Evolutionary conservation across 2,888 invertebrate species (phyloP).

Genomic region (Scaptomyza reducta): DNA sequence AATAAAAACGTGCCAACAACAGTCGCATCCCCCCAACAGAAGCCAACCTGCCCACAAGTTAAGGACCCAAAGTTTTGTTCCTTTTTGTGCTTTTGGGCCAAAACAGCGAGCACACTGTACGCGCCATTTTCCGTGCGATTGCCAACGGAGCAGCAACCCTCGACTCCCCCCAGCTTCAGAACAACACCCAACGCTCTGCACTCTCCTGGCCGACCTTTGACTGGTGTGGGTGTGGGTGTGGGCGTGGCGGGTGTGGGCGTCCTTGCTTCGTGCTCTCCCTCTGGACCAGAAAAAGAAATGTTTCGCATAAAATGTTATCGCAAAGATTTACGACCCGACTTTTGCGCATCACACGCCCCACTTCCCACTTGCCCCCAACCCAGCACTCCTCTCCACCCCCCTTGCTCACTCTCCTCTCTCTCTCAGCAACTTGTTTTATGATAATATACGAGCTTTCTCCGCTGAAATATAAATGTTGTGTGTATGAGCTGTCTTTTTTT

Average conservation of each 20-base stretch:
- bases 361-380: constrained; percentile 10
- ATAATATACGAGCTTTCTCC: constrained; percentile 85
- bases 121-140: constrained; percentile 78
- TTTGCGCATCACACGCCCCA: constrained; percentile 83
- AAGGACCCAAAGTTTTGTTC: constrained; percentile 57
- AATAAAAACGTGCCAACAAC: constrained; percentile 71
- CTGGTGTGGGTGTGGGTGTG: constrained; percentile 60
- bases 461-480: constrained; percentile 83
- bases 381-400: background rate
- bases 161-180: constrained; percentile 11
- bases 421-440: constrained; percentile 82
- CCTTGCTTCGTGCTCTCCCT: constrained; percentile 68
- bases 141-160: constrained; percentile 66
- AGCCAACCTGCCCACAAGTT: constrained; percentile 69
- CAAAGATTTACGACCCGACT: constrained; percentile 85
- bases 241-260: constrained; percentile 55
- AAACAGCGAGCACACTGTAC: constrained; percentile 77
- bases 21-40: constrained; percentile 12
- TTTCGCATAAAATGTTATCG: constrained; percentile 85
- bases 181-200: constrained; percentile 1
- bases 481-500: constrained; percentile 67
- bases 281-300: constrained; percentile 83
- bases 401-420: background rate
- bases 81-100: constrained; percentile 41
- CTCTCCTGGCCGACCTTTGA: constrained; percentile 8